Evolutionary conservation across 2,113 vertebrate genomes (phyloP).

Genomic region (Dromiciops gliroides): DNA sequence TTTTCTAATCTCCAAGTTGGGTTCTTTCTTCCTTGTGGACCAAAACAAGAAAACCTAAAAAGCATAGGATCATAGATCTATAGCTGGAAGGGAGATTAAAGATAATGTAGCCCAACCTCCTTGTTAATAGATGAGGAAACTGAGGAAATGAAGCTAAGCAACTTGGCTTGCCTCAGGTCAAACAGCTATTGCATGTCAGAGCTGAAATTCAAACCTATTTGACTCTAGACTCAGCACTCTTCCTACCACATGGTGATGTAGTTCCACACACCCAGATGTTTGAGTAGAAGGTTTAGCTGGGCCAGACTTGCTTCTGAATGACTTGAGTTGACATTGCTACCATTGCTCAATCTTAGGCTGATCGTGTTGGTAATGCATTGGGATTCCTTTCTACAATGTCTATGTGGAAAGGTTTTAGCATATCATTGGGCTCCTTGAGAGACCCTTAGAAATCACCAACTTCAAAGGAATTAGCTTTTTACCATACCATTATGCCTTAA

Average conservation of each 20-base stretch:
- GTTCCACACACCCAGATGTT: not conserved
- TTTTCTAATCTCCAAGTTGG: not conserved
- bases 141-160: not conserved
- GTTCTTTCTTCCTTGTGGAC: not conserved
- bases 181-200: too few species aligned
- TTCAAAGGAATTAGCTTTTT: not conserved
- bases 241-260: not conserved
- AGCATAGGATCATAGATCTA: not conserved
- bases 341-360: not conserved
- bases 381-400: not conserved
- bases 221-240: not conserved
- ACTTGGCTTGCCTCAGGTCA: not conserved
- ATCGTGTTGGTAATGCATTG: not conserved
- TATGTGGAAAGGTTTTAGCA: not conserved
- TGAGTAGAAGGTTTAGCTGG: not conserved
- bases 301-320: not conserved
- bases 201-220: not conserved
- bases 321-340: not conserved
- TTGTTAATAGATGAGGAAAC: not conserved
- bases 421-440: not conserved
- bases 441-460: not conserved
- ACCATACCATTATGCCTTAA: not conserved
- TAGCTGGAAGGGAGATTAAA: not conserved
- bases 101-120: not conserved
- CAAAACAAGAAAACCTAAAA: not conserved